These are phyloP conservation scores for Synanthedon andrenaeformis DNA, from an alignment of 2,888 invertebrate species.

Conservation along the genomic window DNA sequence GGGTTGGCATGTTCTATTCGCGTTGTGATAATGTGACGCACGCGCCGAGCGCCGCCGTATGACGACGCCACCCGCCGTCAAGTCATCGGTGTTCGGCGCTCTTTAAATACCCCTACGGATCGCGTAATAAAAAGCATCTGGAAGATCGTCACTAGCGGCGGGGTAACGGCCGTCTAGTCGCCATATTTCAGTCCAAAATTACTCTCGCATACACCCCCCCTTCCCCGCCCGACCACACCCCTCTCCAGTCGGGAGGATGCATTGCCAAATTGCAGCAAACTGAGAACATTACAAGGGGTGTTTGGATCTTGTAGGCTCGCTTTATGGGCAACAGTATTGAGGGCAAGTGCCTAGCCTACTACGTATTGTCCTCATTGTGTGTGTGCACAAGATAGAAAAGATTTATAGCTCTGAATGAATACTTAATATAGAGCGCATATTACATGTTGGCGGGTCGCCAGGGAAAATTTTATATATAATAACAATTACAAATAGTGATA, in stretches of 20 bases:
- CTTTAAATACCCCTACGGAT: constrained; percentile 32
- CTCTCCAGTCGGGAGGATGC: constrained; percentile 13
- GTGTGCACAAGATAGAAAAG: constrained; percentile 42
- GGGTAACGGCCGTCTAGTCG: constrained; percentile 34
- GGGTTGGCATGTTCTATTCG: constrained; percentile 63
- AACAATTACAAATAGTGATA: constrained; percentile 35
- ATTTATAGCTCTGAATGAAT: constrained; percentile 54
- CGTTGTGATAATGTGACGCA: constrained; percentile 51
- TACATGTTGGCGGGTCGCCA: constrained; percentile 44
- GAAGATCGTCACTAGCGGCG: constrained; percentile 23
- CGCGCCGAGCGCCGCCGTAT: constrained; percentile 26
- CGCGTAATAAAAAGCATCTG: constrained; percentile 43
- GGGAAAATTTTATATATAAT: constrained; percentile 37
- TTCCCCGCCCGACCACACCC: constrained; percentile 7
- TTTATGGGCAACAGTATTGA: constrained; percentile 1
- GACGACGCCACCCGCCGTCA: constrained; percentile 30
- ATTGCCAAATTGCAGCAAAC: constrained; percentile 37
- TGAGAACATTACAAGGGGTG: constrained; percentile 8
- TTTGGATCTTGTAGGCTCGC: neutral
- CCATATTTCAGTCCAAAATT: constrained; percentile 36
- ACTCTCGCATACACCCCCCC: constrained; percentile 16
- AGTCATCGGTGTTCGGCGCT: constrained; percentile 17
- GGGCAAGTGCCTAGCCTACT: neutral
- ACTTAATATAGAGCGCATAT: constrained; percentile 48
- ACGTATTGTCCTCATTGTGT: constrained; percentile 9